Conservation (phyloP, 2,888 invertebrate genomes). For the Standfussiana lucernea region DNA sequence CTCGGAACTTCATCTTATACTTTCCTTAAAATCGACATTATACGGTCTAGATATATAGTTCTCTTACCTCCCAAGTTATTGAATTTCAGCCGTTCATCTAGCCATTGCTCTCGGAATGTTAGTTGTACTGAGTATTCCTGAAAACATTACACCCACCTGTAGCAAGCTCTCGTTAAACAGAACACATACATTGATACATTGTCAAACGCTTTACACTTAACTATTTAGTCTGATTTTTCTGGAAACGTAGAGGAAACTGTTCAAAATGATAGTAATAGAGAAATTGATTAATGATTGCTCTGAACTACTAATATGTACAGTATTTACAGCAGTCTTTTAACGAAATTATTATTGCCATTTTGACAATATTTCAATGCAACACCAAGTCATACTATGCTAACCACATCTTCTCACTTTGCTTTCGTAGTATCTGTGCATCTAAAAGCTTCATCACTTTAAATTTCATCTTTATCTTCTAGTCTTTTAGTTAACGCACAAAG, state of each 20-base stretch:
- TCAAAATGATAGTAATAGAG: background rate
- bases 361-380: slow-evolving; percentile 73
- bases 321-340: background rate
- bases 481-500: slow-evolving; percentile 68
- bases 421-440: slow-evolving; percentile 64
- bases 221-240: background rate
- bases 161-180: slow-evolving; percentile 26
- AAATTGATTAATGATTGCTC: background rate
- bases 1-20: background rate
- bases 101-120: slow-evolving; percentile 99
- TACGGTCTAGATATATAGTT: background rate
- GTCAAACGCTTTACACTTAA: slow-evolving; percentile 52
- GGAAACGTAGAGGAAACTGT: background rate
- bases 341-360: slow-evolving; percentile 34
- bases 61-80: slow-evolving; percentile 95
- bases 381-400: slow-evolving; percentile 43
- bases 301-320: slow-evolving; percentile 16
- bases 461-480: slow-evolving; percentile 54
- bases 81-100: slow-evolving; percentile 97
- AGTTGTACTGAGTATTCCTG: slow-evolving; percentile 99
- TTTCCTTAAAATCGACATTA: background rate
- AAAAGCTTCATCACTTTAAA: slow-evolving; percentile 61
- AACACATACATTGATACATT: slow-evolving; percentile 62
- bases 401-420: slow-evolving; percentile 53
- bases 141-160: slow-evolving; percentile 77